phyloP scores from a whole-genome alignment of 1,140 invertebrate genomes.

The Macrosteles quadrilineatus region DNA sequence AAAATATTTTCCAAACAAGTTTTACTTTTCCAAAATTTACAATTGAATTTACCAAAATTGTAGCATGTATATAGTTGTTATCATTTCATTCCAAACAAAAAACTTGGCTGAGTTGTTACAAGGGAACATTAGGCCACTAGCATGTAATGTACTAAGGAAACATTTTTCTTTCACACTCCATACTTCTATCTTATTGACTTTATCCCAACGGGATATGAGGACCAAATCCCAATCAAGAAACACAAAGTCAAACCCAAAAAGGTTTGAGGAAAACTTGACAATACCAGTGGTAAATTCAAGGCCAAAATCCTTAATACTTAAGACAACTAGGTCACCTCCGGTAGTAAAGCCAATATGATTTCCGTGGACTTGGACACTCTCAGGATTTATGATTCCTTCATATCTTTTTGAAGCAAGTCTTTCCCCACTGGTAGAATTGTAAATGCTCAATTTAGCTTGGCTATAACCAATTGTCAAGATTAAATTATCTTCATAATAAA shows the following conservation, averaged over 20 bases:
- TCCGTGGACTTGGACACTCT: conserved; percentile 5
- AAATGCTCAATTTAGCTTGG: conserved; percentile 1
- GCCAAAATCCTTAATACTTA: conserved; percentile 1
- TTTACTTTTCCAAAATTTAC: too few relatives aligned
- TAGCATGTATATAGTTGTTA: conserved; percentile 15
- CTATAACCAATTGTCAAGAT: not conserved
- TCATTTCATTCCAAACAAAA: conserved; percentile 22
- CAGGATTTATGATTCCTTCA: conserved; percentile 13
- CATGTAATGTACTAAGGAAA: not conserved
- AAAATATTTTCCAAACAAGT: too few relatives aligned
- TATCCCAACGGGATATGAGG: not conserved
- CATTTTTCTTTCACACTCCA: conserved; percentile 6
- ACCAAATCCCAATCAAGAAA: conserved; percentile 7
- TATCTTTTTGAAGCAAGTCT: not conserved
- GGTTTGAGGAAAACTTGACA: conserved; percentile 13
- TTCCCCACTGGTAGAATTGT: not conserved
- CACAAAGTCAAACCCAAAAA: conserved; percentile 17
- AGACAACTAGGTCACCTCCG: conserved; percentile 14
- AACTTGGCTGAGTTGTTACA: conserved; percentile 19
- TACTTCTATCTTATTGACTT: conserved; percentile 12
- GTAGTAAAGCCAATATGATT: not conserved
- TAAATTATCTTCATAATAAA: not conserved
- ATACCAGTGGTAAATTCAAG: conserved; percentile 2
- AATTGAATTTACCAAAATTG: conserved; percentile 20
- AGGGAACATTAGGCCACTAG: conserved; percentile 1